Evolutionary conservation across 2,797 vertebrate genomes (phyloP).

Genomic region (Phrynocephalus guinanensis): DNA sequence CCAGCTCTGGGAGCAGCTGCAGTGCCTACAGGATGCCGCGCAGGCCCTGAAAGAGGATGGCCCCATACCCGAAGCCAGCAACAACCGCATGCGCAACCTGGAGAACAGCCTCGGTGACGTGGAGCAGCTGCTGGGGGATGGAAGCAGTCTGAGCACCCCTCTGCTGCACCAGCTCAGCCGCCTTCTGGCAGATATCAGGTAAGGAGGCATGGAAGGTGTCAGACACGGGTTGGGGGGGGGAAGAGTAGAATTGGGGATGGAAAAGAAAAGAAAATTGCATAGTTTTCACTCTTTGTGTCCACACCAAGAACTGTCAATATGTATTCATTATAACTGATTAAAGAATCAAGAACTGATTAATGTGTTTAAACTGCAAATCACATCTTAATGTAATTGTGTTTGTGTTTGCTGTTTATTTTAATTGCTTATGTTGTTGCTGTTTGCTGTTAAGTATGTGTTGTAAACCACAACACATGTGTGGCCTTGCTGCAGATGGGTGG

Average conservation of each 20-base stretch:
- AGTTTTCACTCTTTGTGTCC: not conserved
- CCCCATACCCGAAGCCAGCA: constrained; percentile 55
- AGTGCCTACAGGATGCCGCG: constrained; percentile 65
- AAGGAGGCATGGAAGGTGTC: not conserved
- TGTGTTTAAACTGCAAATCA: too few species aligned
- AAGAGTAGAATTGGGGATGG: too few species aligned
- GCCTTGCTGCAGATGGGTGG: too few species aligned
- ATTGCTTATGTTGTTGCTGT: too few species aligned
- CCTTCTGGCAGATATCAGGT: constrained; percentile 83
- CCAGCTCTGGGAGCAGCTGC: constrained; percentile 76
- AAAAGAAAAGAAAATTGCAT: not conserved
- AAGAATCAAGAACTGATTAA: too few species aligned
- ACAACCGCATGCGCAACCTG: constrained; percentile 76
- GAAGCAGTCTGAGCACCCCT: constrained; percentile 56
- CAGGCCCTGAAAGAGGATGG: constrained; percentile 73
- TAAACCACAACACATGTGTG: too few species aligned
- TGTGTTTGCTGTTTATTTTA: too few species aligned
- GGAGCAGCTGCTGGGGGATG: constrained; percentile 71
- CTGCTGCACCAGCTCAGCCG: constrained; percentile 77
- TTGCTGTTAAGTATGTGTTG: too few species aligned
- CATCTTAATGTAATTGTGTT: too few species aligned
- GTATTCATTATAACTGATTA: too few species aligned
- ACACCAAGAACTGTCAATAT: not conserved
- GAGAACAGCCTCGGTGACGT: constrained; percentile 77
- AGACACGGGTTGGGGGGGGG: not conserved